phyloP scores from a whole-genome alignment of 2,113 vertebrate species.

The Gnathonemus echidnorhynchus region DNA sequence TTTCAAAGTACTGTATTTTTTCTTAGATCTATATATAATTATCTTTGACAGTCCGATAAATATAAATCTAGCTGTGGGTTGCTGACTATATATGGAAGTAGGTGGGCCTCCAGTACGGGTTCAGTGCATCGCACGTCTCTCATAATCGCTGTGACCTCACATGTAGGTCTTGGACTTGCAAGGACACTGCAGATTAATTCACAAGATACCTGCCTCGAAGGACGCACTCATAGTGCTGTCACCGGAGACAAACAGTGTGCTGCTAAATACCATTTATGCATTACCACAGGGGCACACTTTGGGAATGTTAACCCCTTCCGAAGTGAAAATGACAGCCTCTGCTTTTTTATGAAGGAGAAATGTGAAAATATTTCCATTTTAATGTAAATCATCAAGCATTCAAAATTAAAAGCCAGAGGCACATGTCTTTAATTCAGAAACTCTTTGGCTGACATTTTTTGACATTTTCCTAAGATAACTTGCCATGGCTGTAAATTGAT shows the following conservation, averaged over 20 bases:
- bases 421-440: constrained; percentile 8
- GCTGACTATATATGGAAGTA: neutral
- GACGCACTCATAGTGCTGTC: neutral
- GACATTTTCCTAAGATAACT: constrained; percentile 34
- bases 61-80: neutral
- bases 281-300: constrained; percentile 24
- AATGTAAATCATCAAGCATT: constrained; percentile 17
- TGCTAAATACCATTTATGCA: constrained; percentile 41
- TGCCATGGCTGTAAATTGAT: constrained; percentile 32
- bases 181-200: neutral
- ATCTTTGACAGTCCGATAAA: neutral
- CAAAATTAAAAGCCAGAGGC: constrained; percentile 25
- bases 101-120: neutral
- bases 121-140: neutral
- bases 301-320: constrained; percentile 35
- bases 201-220: neutral
- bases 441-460: constrained; percentile 30
- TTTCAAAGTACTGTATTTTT: neutral
- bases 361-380: neutral
- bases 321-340: neutral
- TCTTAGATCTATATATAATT: neutral
- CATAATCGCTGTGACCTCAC: neutral
- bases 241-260: constrained; percentile 29
- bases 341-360: neutral
- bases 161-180: neutral